Conservation (phyloP, 2,797 vertebrate genomes). For the Esox lucius region DNA sequence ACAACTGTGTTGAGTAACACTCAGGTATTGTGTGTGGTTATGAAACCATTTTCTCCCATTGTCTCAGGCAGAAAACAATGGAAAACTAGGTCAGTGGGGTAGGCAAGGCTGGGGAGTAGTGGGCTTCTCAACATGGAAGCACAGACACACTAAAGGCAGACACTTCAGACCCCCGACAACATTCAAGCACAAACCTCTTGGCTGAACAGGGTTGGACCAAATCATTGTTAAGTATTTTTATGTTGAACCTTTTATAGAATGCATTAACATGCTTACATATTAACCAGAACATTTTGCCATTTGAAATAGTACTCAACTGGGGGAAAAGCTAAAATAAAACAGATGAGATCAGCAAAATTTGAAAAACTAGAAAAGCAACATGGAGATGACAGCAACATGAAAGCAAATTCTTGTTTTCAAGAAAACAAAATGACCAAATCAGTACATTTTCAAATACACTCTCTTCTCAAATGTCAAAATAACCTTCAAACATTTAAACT, state of each 20-base stretch:
- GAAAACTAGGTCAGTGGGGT: slow-evolving; percentile 82
- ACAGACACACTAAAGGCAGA: slow-evolving; percentile 55
- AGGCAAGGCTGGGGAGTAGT: slow-evolving; percentile 57
- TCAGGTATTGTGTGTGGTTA: slow-evolving; percentile 78
- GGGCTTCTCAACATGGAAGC: slow-evolving; percentile 69
- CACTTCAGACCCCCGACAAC: slow-evolving; percentile 67
- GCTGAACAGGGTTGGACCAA: slow-evolving; percentile 51
- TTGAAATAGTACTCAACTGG: background rate
- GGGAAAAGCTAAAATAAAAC: background rate
- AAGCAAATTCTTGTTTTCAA: background rate
- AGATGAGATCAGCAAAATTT: background rate
- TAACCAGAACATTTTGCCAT: slow-evolving; percentile 14
- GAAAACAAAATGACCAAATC: background rate
- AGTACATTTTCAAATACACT: background rate
- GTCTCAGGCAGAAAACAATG: slow-evolving; percentile 76
- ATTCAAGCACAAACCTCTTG: slow-evolving; percentile 59
- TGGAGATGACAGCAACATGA: background rate
- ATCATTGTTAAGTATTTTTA: slow-evolving; percentile 61
- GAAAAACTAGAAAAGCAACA: background rate
- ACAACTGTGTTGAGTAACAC: slow-evolving; percentile 70
- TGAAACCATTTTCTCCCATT: slow-evolving; percentile 74
- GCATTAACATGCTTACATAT: slow-evolving; percentile 8
- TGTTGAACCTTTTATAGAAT: slow-evolving; percentile 16
- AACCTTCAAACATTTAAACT: background rate
- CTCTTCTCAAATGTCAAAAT: background rate